phyloP scores from a whole-genome alignment of 2,113 vertebrate genomes.

The Cromileptes altivelis region DNA sequence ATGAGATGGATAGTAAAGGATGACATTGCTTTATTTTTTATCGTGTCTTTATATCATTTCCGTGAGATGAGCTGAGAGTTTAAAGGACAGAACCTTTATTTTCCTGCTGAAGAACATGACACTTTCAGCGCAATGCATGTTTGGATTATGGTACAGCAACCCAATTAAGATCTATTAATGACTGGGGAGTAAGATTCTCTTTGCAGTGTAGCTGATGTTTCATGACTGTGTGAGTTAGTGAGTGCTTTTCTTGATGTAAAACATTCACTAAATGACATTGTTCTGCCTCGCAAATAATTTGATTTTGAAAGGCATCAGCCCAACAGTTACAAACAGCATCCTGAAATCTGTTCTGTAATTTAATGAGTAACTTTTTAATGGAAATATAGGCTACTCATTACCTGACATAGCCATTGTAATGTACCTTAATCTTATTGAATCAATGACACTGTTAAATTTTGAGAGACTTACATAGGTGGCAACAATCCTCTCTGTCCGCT shows the following conservation, averaged over 20 bases:
- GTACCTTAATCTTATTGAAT: neutral
- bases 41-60: neutral
- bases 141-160: neutral
- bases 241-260: neutral
- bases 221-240: neutral
- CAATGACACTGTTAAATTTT: neutral
- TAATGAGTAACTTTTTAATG: neutral
- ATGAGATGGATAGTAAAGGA: neutral
- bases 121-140: neutral
- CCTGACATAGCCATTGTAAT: neutral
- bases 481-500: slow-evolving; percentile 90
- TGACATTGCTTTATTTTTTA: neutral
- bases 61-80: neutral
- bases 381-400: neutral
- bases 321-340: neutral
- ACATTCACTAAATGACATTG: neutral
- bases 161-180: neutral
- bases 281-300: slow-evolving; percentile 13
- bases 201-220: neutral
- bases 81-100: neutral
- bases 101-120: neutral
- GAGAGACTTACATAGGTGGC: slow-evolving; percentile 89
- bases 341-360: slow-evolving; percentile 27
- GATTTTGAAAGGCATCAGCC: slow-evolving; percentile 21
- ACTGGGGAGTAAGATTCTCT: neutral